These are phyloP conservation scores for Holacanthella duospinosa DNA, from an alignment of 2,888 invertebrate species.

Conservation along the genomic window DNA sequence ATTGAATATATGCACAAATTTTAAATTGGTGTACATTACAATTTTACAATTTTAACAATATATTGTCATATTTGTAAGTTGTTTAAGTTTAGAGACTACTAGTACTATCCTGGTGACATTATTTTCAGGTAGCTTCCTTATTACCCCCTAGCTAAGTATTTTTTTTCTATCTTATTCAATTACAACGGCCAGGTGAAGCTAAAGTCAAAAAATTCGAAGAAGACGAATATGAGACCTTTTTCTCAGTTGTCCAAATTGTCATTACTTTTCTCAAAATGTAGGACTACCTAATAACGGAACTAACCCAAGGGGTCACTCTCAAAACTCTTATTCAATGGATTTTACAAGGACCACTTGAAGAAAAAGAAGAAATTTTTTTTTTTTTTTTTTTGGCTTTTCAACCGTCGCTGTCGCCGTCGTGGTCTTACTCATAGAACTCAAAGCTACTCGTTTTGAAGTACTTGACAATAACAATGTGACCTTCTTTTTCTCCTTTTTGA, in stretches of 20 bases:
- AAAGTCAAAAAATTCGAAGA: not conserved
- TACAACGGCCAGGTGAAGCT: not conserved
- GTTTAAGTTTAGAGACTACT: no score
- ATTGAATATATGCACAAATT: no score
- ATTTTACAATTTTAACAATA: no score
- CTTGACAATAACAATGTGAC: not conserved
- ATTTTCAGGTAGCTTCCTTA: no score
- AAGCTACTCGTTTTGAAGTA: not conserved
- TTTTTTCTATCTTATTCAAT: no score
- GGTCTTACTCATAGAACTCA: not conserved
- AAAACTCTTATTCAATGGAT: not conserved
- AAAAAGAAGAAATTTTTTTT: no score
- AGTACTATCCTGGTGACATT: no score
- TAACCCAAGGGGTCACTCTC: not conserved
- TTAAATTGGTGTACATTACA: no score
- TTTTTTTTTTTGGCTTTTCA: no score
- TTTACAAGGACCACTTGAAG: not conserved
- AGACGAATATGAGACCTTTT: not conserved
- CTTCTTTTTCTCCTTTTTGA: no score
- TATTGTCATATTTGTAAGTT: no score
- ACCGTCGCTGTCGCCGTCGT: not conserved
- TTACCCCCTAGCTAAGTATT: no score
- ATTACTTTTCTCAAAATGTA: not conserved
- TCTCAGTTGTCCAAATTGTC: not conserved
- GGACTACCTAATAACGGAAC: not conserved